phyloP scores from a whole-genome alignment of 1,140 invertebrate species.

The Drosophila guanche region DNA sequence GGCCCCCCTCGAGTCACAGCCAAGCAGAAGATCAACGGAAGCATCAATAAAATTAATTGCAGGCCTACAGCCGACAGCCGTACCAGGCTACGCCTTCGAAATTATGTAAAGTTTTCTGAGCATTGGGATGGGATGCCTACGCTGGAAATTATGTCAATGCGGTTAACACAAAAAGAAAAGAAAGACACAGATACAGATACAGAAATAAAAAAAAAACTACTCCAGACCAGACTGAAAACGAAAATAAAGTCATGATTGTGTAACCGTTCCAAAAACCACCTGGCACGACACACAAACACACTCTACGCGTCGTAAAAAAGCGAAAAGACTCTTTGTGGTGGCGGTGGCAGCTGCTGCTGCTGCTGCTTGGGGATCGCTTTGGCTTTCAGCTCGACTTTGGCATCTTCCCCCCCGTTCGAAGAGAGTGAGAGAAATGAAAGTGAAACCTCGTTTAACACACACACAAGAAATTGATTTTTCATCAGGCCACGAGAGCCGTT shows the following conservation, averaged over 20 bases:
- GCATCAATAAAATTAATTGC: slow-evolving; percentile 53
- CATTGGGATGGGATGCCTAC: slow-evolving; percentile 47
- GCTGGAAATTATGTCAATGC: slow-evolving; percentile 75
- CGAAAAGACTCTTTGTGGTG: slow-evolving; percentile 60
- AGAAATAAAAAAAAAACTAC: slow-evolving; percentile 36
- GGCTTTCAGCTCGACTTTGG: slow-evolving; percentile 13
- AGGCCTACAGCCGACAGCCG: slow-evolving; percentile 63
- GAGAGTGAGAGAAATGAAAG: slow-evolving; percentile 69
- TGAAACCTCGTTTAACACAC: slow-evolving; percentile 54
- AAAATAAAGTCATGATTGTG: slow-evolving; percentile 71
- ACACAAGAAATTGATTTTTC: slow-evolving; percentile 52
- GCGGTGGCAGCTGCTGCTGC: slow-evolving; percentile 24
- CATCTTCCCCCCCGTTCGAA: slow-evolving; percentile 54
- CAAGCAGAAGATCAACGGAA: slow-evolving; percentile 11
- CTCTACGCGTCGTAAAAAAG: slow-evolving; percentile 50
- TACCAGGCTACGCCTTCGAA: slow-evolving; percentile 44
- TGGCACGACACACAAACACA: slow-evolving; percentile 76
- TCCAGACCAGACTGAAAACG: slow-evolving; percentile 41
- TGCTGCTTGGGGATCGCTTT: slow-evolving; percentile 19
- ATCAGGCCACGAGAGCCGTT: not conserved
- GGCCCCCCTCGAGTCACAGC: slow-evolving; percentile 1
- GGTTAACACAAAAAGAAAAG: slow-evolving; percentile 49
- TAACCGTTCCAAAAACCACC: slow-evolving; percentile 76
- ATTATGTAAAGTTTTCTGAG: slow-evolving; percentile 66
- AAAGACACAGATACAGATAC: slow-evolving; percentile 13